A percentile compares a stretch with the other conserved stretches of the same genome.
Conservation (phyloP, 1,140 invertebrate species). For the Eulimnadia texana region DNA sequence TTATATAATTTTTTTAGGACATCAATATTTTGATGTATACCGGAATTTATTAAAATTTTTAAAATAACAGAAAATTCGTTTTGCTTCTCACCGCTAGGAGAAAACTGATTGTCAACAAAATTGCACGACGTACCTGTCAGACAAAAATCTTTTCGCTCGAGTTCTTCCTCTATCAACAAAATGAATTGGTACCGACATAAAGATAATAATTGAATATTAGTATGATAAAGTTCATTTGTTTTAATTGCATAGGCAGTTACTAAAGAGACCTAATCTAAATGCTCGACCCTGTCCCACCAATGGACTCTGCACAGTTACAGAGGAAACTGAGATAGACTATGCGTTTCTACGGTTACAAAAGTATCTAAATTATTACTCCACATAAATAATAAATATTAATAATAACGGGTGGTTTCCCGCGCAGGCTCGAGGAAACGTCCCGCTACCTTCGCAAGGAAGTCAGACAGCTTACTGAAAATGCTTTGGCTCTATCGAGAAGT, state of each 20-base stretch:
- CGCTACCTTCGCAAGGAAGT: background rate
- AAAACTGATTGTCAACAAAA: no score
- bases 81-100: no score
- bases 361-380: background rate
- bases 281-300: background rate
- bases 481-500: background rate
- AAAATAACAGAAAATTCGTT: no score
- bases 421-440: constrained; percentile 2
- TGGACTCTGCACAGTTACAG: constrained; percentile 4
- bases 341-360: constrained; percentile 9
- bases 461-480: background rate
- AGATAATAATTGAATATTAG: no score
- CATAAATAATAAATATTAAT: background rate
- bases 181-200: no score
- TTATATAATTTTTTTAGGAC: no score
- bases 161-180: no score
- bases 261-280: background rate
- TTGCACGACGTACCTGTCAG: no score
- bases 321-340: constrained; percentile 4
- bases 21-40: no score
- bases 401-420: background rate
- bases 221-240: background rate
- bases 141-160: no score
- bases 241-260: background rate
- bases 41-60: no score